Evolutionary conservation across 2,888 invertebrate genomes (phyloP), one percentile per base, ranked within the genome.

Genomic region (Amblyteles armatorius): DNA sequence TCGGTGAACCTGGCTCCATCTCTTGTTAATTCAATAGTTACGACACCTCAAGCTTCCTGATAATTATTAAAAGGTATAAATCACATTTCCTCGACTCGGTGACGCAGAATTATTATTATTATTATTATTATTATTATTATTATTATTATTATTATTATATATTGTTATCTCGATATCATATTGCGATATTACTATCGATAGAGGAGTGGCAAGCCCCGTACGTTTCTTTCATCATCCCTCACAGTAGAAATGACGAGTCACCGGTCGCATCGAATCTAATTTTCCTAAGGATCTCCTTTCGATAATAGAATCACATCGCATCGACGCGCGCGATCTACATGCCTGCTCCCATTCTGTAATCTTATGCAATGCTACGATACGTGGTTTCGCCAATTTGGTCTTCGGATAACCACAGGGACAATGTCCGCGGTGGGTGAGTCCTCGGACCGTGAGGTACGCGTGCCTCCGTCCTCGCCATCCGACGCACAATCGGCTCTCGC

Each of bases 391-490:
- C 77, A 82, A 85, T 85, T 82, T 76, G 80, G 79, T 63, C 82
- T 82, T 80, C 73, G 80, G 76, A 82, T 79, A 82, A 85, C 82
- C 85, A 80, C 76, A 74, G 79, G 79, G 79, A 82, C 85, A 85
- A 85, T 85, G 85, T 82, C 80, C 85, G 63, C 76, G 76, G 67
- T 76, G 85, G 55, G 40, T 48, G 63, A 76, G 67, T 76, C 52
- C 82, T 72, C 76, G 67, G 76, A 85, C 82, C 82, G 74, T 82
- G 71, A 50, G 55, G 78, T 78, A 81, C 82, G 80, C 79, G 77
- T 74, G 69, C 73, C 77, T 80, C 80, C 55, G 74, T 26, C 55
- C 65, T 63, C 55, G 73, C 77, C 26, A 79, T 72, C 63, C 65
- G 19, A 16, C 50, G 22, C 22, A 79, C 84, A 82, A 82, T 82